Base-by-base conservation (phyloP, 2,888 invertebrate species). In the Belgica antarctica region DNA sequence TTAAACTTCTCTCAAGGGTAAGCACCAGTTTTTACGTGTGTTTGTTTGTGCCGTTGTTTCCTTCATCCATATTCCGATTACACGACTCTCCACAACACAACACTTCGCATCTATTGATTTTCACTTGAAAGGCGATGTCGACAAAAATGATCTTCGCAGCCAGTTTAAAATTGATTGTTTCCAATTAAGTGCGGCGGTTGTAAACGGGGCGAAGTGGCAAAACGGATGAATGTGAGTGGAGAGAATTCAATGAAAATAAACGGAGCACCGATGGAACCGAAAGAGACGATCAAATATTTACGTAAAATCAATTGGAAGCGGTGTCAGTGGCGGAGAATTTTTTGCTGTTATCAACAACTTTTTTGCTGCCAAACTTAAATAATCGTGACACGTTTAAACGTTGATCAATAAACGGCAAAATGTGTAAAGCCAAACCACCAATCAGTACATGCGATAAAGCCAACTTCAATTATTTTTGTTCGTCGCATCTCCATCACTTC, bases 101-200 rank as follows among this genome's bases (percentile, higher is more conserved):
- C 17, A 19, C 61, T 22, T 52, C 10, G 7, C 17, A 22, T 27
- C 68, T 68, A 68, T 68, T 68, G 68, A 68, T 68, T 68, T 68
- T 68, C 68, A 68, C 31, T 31, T 57, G 27, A 15, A 7, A 15
- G 2, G 65, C 25, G 3, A 41, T 66, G 28, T 15, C 61, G 25
- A 61, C 27, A 61, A 15, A 27, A 31, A 66, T 4, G 25, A 24
- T 24, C 8, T 27, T 27, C 46, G 25, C 59, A 59, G 46, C 46
- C 59, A 59, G 59, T 59, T 59, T 59, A 27, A 59, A 65, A 68
- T 68, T 46, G 57, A 68, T 68, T 68, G 68, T 57, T 68, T 57
- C 47, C 68, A 68, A 68, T 68, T 68, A 68, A 68, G 57, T 57
- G 57, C 34, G 52, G 68, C 24, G 68, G 68, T 68, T 28, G 31